These are phyloP conservation scores for Trichacis sp. DNA, from an alignment of 2,888 invertebrate species.

Conservation along the genomic window DNA sequence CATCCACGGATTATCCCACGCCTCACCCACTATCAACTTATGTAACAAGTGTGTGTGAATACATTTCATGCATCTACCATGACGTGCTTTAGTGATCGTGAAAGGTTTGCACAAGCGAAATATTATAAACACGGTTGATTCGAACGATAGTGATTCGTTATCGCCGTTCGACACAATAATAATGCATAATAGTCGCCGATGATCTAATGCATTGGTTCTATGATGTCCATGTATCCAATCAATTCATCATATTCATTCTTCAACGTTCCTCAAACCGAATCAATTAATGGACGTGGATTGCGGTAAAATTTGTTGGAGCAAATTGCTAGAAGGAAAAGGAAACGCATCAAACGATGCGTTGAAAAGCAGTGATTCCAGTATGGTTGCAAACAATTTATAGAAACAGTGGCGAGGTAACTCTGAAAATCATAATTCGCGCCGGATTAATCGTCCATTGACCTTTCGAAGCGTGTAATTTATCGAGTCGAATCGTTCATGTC, in stretches of 20 bases:
- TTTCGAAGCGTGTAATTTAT: constrained; percentile 61
- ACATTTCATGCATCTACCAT: constrained; percentile 34
- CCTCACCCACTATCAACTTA: constrained; percentile 55
- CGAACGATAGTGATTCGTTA: constrained; percentile 36
- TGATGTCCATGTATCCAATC: background rate
- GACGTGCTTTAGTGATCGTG: constrained; percentile 53
- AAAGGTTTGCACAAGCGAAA: constrained; percentile 54
- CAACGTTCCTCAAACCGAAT: no score
- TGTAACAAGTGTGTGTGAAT: constrained; percentile 44
- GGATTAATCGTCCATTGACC: constrained; percentile 55
- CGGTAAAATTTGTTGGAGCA: no score
- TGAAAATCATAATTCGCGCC: constrained; percentile 19
- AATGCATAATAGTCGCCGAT: constrained; percentile 10
- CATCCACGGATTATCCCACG: constrained; percentile 61
- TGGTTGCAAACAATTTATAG: constrained; percentile 8
- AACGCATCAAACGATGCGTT: background rate
- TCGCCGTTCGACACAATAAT: constrained; percentile 22
- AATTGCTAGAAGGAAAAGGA: no score
- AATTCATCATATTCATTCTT: no score
- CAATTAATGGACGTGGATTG: no score
- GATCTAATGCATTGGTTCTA: constrained; percentile 19
- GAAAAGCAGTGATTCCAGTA: no score
- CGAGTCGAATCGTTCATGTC: constrained; percentile 52
- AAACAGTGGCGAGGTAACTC: background rate
- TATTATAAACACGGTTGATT: constrained; percentile 43